Base-by-base conservation (phyloP, 64 coral and sea anemone species). In the Montipora sp. region DNA sequence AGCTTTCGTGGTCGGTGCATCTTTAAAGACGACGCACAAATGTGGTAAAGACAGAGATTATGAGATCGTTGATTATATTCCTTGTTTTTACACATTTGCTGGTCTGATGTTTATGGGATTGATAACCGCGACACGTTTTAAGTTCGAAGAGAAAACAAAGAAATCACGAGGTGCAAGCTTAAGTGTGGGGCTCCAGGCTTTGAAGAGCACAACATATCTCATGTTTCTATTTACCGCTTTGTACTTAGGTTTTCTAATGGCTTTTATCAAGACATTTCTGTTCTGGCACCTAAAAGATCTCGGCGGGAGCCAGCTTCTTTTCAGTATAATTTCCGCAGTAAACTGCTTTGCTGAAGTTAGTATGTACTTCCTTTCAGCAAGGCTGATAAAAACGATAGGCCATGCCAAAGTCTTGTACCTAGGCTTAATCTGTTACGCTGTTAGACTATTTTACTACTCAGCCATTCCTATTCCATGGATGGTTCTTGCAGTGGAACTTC, bases 261-360 rank as follows among this genome's bases (percentile, higher is more conserved):
- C 98, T 53, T 99, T 99, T 69, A 99, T 99, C 53, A 99, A 99
- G 20, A 99, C 98, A 73, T 99, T 99, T 72, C 80, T 99, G 13
- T 99, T 99, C 59, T 99, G 98, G 98, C 98, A 99, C 88, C 84
- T 99, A 7, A 99, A 99, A 48, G 98, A 99, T 71, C 91, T 96
- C 11, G 98, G 98, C 7, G 98, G 98, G 10, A 96, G 90, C 20
- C 98, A 99, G 36, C 77, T 99, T 48, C 92, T 99, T 73, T 99
- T 99, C 63, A 99, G 98, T 81, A 96, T 99, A 36, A 99, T 99
- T 87, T 99, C 98, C 13, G 98, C 98, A 13, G 94, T 99, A 5
- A 99, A 99, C 87, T 99, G 98, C 59, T 96, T 96, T 76, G 98
- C 98, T 4, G 98, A 99, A 80, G 98, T 99, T 20, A 99, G 98